Conservation (phyloP, 1,140 invertebrate genomes). For the Babylonia areolata region DNA sequence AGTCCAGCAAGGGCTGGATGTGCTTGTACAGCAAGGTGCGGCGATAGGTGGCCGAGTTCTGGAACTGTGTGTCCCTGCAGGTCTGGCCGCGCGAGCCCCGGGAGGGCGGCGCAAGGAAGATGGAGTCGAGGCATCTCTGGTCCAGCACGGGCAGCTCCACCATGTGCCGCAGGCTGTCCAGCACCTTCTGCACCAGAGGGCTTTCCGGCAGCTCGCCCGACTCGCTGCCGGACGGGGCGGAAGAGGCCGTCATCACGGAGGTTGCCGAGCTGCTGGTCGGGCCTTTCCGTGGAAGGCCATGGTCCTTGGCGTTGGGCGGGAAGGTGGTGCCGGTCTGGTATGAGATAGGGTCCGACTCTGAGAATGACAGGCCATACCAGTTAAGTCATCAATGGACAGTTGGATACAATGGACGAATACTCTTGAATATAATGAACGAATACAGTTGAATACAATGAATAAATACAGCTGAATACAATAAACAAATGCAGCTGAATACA, state of each 20-base stretch:
- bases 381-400: no score
- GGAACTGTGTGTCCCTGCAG: conserved; percentile 20
- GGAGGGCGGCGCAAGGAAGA: conserved; percentile 32
- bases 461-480: no score
- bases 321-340: not conserved
- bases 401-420: no score
- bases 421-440: no score
- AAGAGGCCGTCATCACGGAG: not conserved
- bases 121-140: conserved; percentile 29
- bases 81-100: conserved; percentile 18
- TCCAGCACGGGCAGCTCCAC: conserved; percentile 30
- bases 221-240: not conserved
- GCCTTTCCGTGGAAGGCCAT: not conserved
- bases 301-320: not conserved
- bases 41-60: conserved; percentile 32
- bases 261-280: not conserved
- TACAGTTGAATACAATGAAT: no score
- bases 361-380: no score
- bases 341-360: not conserved
- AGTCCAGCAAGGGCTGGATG: conserved; percentile 33
- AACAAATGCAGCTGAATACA: no score
- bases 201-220: conserved; percentile 24
- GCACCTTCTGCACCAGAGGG: conserved; percentile 24
- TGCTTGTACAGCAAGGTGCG: conserved; percentile 36
- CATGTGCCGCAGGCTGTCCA: conserved; percentile 26